Base-by-base conservation (phyloP, 2,888 invertebrate genomes). In the Macrophya annulata region DNA sequence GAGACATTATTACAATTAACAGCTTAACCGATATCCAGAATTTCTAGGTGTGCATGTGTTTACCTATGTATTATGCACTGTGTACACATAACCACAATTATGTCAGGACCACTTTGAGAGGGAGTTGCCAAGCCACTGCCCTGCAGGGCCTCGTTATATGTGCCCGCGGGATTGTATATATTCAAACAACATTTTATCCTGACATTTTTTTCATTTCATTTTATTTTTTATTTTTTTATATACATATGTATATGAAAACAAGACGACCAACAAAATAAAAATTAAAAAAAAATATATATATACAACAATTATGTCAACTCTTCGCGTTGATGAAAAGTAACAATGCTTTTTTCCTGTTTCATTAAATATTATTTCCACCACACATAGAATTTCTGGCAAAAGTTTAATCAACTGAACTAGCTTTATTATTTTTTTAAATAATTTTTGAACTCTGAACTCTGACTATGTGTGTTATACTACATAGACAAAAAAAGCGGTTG, bases 1-100 rank as follows among this genome's bases (percentile, higher is more conserved):
- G 87, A 74, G 84, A 83, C 87, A 87, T 89, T 89, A 91, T 90
- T 90, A 89, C 89, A 90, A 91, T 90, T 90, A 90, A 90, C 90
- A 89, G 90, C 90, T 90, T 89, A 89, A 68, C 83, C 83, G 83
- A 81, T 81, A 81, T 62, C 81, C 81, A 21, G 43, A 15, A 62
- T 62, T 43, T 43, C 81, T 31, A 59, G 55, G 55, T 25, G 77
- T 25, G 45, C 21, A 43, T 76, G 48, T 76, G 76, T 76, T 76
- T 76, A 48, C 77, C 77, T 55, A 77, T 77, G 77, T 62, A 81
- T 62, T 81, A 62, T 81, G 81, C 81, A 21, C 81, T 15, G 43
- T 81, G 43, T 62, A 43, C 62, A 40, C 10, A 40, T 59, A 31
- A 59, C 59, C 81, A 43, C 59, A 81, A 81, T 77, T 55, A 55